Conservation (phyloP, 1,140 invertebrate genomes). For the Pygmarrhopalites habei region DNA sequence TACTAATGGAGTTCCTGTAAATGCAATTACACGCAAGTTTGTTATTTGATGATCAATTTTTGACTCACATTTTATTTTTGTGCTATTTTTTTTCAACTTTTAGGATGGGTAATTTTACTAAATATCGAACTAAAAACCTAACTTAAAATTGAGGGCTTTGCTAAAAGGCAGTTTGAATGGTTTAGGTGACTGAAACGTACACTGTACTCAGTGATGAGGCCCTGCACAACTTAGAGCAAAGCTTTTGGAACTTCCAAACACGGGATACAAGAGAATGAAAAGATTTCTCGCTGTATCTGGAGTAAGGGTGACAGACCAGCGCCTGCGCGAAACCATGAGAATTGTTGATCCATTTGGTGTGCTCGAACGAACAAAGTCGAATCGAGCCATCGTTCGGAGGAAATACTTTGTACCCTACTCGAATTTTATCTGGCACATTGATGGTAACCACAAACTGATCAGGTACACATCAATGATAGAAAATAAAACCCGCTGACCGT, state of each 20-base stretch:
- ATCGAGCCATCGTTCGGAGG: constrained; percentile 19
- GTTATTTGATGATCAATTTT: too few species aligned
- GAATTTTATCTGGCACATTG: too few species aligned
- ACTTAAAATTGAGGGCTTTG: too few species aligned
- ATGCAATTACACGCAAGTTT: too few species aligned
- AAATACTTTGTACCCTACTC: constrained; percentile 18
- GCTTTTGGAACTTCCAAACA: constrained; percentile 11
- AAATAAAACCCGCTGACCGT: neutral
- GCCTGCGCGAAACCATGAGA: constrained; percentile 11
- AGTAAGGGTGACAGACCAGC: constrained; percentile 12
- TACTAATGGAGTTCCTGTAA: too few species aligned
- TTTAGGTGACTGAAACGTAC: constrained; percentile 11
- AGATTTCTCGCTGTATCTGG: constrained; percentile 8
- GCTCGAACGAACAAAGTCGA: constrained; percentile 2
- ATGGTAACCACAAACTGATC: too few species aligned
- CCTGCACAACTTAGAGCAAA: neutral
- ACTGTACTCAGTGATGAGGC: neutral
- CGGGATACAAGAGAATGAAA: constrained; percentile 31
- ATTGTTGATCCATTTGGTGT: constrained; percentile 25
- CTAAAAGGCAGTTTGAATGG: too few species aligned
- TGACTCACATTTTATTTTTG: too few species aligned
- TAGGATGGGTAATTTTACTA: too few species aligned
- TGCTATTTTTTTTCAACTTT: too few species aligned
- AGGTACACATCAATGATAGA: neutral
- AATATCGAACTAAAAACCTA: too few species aligned